These are phyloP conservation scores for Lasioglossum malachurum DNA, from an alignment of 2,888 invertebrate species.

Conservation along the genomic window DNA sequence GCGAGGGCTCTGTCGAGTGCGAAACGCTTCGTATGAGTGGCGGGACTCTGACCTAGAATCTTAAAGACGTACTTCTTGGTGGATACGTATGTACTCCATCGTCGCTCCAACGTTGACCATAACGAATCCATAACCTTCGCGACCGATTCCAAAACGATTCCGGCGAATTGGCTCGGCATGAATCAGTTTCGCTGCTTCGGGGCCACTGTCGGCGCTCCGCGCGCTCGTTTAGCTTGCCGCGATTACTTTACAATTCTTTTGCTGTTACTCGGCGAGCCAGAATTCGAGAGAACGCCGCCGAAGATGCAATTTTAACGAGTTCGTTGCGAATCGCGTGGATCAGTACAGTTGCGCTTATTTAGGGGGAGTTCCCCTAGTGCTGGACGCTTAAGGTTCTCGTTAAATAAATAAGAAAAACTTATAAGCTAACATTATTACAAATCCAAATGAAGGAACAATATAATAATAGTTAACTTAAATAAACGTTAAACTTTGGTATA, in stretches of 20 bases:
- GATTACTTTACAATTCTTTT: background rate
- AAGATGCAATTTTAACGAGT: background rate
- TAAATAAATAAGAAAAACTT: too few species aligned
- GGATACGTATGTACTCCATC: background rate
- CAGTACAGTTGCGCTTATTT: too few species aligned
- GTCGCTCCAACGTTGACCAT: constrained; percentile 34
- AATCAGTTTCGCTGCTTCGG: constrained; percentile 32
- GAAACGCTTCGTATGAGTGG: constrained; percentile 27
- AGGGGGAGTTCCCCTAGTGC: too few species aligned
- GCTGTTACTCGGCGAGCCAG: background rate
- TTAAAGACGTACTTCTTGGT: constrained; percentile 41
- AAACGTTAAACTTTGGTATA: too few species aligned
- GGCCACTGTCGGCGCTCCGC: background rate
- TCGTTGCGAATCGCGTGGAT: too few species aligned
- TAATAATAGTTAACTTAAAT: too few species aligned
- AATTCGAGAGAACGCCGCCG: background rate
- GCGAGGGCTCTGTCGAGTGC: constrained; percentile 17
- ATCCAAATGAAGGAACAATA: too few species aligned
- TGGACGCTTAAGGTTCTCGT: too few species aligned
- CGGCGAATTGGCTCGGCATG: constrained; percentile 12
- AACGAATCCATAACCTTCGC: constrained; percentile 51
- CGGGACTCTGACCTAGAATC: constrained; percentile 59
- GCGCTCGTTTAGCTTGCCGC: background rate
- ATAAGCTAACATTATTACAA: too few species aligned
- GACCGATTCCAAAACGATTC: constrained; percentile 40